A percentile compares a stretch with the other conserved stretches of the same genome.
Conservation (phyloP, 1,140 invertebrate species). For the Periplaneta americana region DNA sequence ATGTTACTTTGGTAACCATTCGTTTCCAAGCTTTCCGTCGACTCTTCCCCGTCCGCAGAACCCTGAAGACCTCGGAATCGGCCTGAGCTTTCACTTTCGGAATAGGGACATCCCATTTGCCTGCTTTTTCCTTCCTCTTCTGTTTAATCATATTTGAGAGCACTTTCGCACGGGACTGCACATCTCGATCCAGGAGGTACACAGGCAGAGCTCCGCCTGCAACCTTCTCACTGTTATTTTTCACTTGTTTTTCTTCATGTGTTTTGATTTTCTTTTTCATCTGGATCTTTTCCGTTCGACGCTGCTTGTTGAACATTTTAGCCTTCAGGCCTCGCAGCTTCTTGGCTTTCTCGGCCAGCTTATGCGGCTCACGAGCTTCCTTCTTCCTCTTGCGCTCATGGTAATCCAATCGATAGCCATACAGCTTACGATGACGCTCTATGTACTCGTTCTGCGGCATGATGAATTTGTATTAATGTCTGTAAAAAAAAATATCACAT, state of each 20-base stretch:
- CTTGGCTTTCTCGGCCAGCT: slow-evolving; percentile 82
- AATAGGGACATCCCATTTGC: slow-evolving; percentile 99
- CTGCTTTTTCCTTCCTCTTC: slow-evolving; percentile 99
- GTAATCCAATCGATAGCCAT: slow-evolving; percentile 95
- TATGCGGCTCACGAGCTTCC: slow-evolving; percentile 89
- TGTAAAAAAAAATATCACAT: not conserved
- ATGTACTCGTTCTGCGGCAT: slow-evolving; percentile 99
- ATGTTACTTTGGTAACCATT: slow-evolving; percentile 99
- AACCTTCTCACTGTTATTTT: slow-evolving; percentile 76
- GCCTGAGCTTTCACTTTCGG: slow-evolving; percentile 96
- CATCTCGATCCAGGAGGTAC: slow-evolving; percentile 94
- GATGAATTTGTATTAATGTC: slow-evolving; percentile 29
- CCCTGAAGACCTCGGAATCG: slow-evolving; percentile 97
- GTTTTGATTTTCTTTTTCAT: slow-evolving; percentile 97
- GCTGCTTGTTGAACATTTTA: slow-evolving; percentile 95
- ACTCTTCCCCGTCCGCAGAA: slow-evolving; percentile 90
- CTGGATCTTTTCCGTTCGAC: slow-evolving; percentile 97
- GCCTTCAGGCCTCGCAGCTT: slow-evolving; percentile 94
- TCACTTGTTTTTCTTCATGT: slow-evolving; percentile 86
- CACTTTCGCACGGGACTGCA: slow-evolving; percentile 90
- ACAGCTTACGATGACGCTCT: slow-evolving; percentile 92
- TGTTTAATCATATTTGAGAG: slow-evolving; percentile 99
- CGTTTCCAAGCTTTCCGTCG: slow-evolving; percentile 98
- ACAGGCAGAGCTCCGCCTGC: slow-evolving; percentile 90
- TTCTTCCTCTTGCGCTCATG: slow-evolving; percentile 95